Evolutionary conservation across 2,113 vertebrate species (phyloP), one percentile per base, ranked within the genome.

Genomic region (Cranoglanis bouderius): DNA sequence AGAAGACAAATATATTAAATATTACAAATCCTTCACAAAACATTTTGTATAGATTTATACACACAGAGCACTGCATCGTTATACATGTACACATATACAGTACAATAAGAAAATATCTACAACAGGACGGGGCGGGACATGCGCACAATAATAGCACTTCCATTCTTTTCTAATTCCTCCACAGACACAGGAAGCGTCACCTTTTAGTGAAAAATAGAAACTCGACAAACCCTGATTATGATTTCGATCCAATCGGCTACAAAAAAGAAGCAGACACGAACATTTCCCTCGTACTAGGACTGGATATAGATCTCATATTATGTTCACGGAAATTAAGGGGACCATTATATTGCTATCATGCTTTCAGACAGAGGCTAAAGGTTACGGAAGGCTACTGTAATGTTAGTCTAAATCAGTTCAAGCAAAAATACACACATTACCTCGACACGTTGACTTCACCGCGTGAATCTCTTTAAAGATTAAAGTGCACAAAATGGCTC

Each of bases 1-100:
- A 95, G 94, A 94, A 95, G 94, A 95, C 93, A 95, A 95, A 94
- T 95, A 96, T 96, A 95, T 95, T 96, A 95, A 95, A 95, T 94
- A 93, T 95, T 95, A 91, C 93, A 96, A 95, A 94, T 96, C 94
- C 95, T 95, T 94, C 94, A 92, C 93, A 92, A 95, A 95, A 95
- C 94, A 93, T 93, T 89, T 83, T 93, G 93, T 93, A 94, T 88
- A 95, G 91, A 93, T 95, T 82, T 96, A 94, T 94, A 92, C 94
- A 92, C 94, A 93, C 94, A 92, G 94, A 91, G 89, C 91, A 93
- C 92, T 85, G 91, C 92, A 87, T 89, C 93, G 93, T 92, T 93
- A 94, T 94, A 95, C 94, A 93, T 95, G 90, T 94, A 96, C 92
- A 95, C 93, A 94, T 91, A 90, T 92, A 91, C 87, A 91, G 82